phyloP scores from a whole-genome alignment of 1,140 invertebrate genomes.

The Agrilus planipennis region DNA sequence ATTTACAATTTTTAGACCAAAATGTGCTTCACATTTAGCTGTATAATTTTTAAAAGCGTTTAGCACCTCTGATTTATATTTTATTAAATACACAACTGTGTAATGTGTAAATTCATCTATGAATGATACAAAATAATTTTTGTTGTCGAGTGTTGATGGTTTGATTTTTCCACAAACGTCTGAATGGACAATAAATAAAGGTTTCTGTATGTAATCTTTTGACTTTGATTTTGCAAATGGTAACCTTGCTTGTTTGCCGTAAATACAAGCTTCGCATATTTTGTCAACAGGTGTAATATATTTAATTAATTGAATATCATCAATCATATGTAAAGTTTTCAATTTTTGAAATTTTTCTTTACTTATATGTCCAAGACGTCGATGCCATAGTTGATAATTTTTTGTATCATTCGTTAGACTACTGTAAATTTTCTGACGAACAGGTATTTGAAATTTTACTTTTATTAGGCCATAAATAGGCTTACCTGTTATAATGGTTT shows the following conservation, averaged over 20 bases:
- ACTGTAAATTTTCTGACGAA: constrained; percentile 10
- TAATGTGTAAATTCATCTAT: constrained; percentile 22
- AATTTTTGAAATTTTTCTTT: constrained; percentile 22
- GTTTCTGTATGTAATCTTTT: constrained; percentile 27
- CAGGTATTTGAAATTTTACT: constrained; percentile 10
- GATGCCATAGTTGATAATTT: constrained; percentile 30
- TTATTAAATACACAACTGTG: background rate
- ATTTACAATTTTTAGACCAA: constrained; percentile 30
- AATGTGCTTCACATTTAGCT: too few species aligned
- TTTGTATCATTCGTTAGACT: constrained; percentile 11
- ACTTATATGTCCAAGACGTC: constrained; percentile 30
- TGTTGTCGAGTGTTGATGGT: constrained; percentile 25
- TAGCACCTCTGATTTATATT: background rate
- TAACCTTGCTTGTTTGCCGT: constrained; percentile 33
- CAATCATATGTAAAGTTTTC: background rate
- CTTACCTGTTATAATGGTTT: constrained; percentile 21
- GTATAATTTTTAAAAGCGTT: too few species aligned
- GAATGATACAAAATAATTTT: constrained; percentile 32
- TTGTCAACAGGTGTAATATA: constrained; percentile 10
- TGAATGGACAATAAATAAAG: constrained; percentile 32
- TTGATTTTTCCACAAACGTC: constrained; percentile 36
- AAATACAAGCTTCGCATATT: constrained; percentile 37
- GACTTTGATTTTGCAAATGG: constrained; percentile 29
- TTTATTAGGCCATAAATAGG: constrained; percentile 20
- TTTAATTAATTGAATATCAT: background rate